Conservation (phyloP, 2,888 invertebrate genomes). For the Clepsis dumicolana region DNA sequence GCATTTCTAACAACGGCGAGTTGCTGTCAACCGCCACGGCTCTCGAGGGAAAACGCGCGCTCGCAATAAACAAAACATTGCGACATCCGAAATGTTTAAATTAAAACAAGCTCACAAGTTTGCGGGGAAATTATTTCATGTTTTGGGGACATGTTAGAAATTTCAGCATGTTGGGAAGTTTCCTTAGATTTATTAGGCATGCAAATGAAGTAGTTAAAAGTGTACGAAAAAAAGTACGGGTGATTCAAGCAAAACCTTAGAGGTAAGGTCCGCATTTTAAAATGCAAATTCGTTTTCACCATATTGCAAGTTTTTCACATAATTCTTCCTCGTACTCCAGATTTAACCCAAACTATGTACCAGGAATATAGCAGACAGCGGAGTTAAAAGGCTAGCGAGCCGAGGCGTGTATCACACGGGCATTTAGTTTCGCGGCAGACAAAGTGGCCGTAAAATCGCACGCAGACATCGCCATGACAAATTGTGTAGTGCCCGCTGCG, state of each 20-base stretch:
- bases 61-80: conserved; percentile 7
- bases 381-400: conserved; percentile 17
- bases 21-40: conserved; percentile 49
- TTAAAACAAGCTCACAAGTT: background rate
- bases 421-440: conserved; percentile 48
- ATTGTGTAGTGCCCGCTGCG: conserved; percentile 50
- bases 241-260: background rate
- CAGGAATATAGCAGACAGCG: conserved; percentile 30
- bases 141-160: background rate
- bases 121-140: background rate
- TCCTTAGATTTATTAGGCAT: background rate
- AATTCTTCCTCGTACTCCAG: background rate
- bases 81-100: conserved; percentile 6
- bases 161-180: background rate
- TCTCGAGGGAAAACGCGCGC: conserved; percentile 52
- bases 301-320: background rate
- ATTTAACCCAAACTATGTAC: conserved; percentile 25
- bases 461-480: conserved; percentile 60
- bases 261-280: no score
- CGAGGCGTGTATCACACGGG: conserved; percentile 24
- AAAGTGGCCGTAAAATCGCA: conserved; percentile 66
- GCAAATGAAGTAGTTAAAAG: no score
- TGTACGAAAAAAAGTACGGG: background rate
- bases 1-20: conserved; percentile 60
- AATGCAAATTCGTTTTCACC: background rate